A percentile compares a stretch with the other conserved stretches of the same genome.
phyloP scores from a whole-genome alignment of 2,888 invertebrate species.

The Eutolmus rufibarbis region DNA sequence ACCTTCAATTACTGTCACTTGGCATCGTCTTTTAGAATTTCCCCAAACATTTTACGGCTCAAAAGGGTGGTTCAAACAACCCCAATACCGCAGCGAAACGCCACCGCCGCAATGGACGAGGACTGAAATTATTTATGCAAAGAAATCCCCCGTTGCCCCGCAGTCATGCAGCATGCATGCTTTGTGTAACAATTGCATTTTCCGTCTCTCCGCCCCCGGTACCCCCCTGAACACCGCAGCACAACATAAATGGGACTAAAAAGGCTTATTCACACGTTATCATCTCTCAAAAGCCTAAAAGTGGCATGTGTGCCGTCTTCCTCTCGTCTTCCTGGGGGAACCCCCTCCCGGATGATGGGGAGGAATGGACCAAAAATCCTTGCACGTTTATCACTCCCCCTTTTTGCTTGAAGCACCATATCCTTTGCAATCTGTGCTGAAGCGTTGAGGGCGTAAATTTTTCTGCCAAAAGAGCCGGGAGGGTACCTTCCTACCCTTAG shows the following conservation, averaged over 20 bases:
- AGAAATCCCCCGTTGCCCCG: background rate
- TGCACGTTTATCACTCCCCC: background rate
- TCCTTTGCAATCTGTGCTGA: conserved; percentile 31
- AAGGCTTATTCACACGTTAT: conserved; percentile 31
- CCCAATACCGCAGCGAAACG: background rate
- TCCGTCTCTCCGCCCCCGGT: background rate
- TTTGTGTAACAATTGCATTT: background rate
- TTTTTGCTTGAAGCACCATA: background rate
- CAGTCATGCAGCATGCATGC: background rate
- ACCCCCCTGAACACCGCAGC: background rate
- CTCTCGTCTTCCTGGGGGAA: background rate
- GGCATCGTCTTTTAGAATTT: background rate
- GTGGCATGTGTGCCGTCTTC: conserved; percentile 6
- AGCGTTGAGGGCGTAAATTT: conserved; percentile 15
- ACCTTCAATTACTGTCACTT: conserved; percentile 22
- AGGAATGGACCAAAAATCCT: background rate
- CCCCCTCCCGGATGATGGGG: background rate
- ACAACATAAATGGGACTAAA: background rate
- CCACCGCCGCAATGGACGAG: background rate
- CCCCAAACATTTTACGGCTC: background rate
- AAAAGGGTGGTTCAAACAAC: background rate
- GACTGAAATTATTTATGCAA: conserved; percentile 6
- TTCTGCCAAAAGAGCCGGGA: conserved; percentile 12
- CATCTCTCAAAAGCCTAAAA: conserved; percentile 30
- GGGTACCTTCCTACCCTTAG: background rate